These are phyloP conservation scores for Macroglossus sobrinus DNA, from an alignment of 2,113 vertebrate species.

Conservation along the genomic window DNA sequence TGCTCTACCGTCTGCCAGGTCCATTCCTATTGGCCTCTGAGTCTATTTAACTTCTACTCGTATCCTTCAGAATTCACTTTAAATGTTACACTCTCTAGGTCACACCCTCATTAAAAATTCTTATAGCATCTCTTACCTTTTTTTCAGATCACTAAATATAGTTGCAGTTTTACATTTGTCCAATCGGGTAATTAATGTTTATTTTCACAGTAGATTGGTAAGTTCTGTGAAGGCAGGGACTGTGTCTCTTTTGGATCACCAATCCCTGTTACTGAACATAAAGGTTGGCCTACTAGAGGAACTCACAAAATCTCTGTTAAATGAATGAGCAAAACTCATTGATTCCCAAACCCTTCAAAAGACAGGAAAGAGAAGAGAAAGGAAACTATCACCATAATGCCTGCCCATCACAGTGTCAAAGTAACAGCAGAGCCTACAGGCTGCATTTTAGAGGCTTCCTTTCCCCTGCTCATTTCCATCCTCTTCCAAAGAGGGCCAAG, in stretches of 20 bases:
- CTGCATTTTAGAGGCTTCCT: background rate
- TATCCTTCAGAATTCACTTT: background rate
- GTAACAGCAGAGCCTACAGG: background rate
- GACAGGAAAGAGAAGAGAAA: background rate
- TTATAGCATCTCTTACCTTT: background rate
- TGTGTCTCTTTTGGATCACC: background rate
- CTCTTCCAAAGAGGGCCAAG: background rate
- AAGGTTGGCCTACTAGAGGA: background rate
- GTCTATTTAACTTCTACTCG: background rate
- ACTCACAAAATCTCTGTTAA: background rate
- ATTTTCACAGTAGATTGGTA: background rate
- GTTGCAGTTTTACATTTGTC: constrained; percentile 12
- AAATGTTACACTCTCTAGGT: background rate
- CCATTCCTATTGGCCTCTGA: background rate
- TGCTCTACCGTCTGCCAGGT: background rate
- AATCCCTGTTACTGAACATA: background rate
- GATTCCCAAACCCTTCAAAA: background rate
- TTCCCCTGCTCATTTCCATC: background rate
- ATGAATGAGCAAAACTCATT: background rate
- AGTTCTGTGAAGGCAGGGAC: background rate
- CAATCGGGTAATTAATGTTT: background rate
- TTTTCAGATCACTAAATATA: background rate
- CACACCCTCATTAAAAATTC: background rate
- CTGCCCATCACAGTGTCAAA: background rate
- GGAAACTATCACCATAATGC: background rate